Conservation (phyloP, 53 echinoderm and acorn worm species). For the Mesocentrotus franciscanus region DNA sequence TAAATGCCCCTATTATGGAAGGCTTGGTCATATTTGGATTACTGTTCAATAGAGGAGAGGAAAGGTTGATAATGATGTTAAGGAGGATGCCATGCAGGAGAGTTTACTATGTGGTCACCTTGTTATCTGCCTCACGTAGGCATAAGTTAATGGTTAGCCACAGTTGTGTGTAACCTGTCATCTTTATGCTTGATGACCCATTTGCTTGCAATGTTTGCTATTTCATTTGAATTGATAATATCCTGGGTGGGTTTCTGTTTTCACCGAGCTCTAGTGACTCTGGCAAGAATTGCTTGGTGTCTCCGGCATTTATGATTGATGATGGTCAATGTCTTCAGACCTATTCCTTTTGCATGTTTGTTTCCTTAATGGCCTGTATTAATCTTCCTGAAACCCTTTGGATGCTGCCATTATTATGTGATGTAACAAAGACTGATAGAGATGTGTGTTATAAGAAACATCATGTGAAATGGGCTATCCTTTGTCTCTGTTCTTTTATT, state of each 20-base stretch:
- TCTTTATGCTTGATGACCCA: conserved; percentile 43
- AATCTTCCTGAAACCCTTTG: neutral
- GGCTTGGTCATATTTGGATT: neutral
- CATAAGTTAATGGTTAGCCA: conserved; percentile 41
- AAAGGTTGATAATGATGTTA: conserved; percentile 15
- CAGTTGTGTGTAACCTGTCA: neutral
- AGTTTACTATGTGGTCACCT: neutral
- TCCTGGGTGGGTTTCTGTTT: neutral
- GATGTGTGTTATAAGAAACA: too few species aligned
- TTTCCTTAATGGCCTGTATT: neutral
- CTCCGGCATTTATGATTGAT: neutral
- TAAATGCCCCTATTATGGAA: neutral
- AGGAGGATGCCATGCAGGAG: neutral
- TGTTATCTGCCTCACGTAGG: conserved; percentile 39
- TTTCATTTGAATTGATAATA: neutral
- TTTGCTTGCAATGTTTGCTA: neutral
- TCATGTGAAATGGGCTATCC: too few species aligned
- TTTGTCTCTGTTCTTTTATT: too few species aligned
- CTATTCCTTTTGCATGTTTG: neutral
- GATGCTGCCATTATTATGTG: too few species aligned
- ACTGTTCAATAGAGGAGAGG: neutral
- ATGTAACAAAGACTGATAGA: too few species aligned
- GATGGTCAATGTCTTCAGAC: neutral
- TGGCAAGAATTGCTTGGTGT: neutral
- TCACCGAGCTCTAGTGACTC: neutral